Base-by-base conservation (phyloP, 2,797 vertebrate species). In the Labroides dimidiatus region DNA sequence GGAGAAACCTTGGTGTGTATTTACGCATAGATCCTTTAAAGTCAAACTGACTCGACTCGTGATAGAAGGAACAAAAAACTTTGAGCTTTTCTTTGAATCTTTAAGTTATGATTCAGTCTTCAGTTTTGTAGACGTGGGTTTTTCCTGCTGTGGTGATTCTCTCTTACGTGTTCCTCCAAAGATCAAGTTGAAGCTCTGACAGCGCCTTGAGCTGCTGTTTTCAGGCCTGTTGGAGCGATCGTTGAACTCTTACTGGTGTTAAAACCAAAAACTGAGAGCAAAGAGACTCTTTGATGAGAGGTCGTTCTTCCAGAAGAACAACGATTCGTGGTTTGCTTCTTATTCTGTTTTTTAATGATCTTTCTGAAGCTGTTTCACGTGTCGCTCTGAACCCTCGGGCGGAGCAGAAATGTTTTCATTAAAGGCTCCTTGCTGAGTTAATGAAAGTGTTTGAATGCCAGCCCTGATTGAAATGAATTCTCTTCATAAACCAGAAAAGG, bases 391-490 rank as follows among this genome's bases (percentile, higher is more conserved):
- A 67, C 15, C 17, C 50, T 27, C 9, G 9, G 41, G 20, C 33
- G 30, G 41, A 36, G 41, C 54, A 60, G 12, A 55, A 54, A 56
- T n/a, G 44, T 61, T 72, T 73, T 81, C 58, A 76, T 78, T 64
- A 75, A 74, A 36, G 58, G 20, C 23, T 57, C 20, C 64, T 58
- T 0, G 21, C 66, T 30, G 55, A 50, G 74, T 45, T 72, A 44
- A 80, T 50, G 20, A 44, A 75, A 51, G 45, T 37, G 16, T 72
- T 69, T 48, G 24, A 72, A 11, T 36, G 14, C 44, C 45, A 21
- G 44, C 44, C 30, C 24, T 64, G 65, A 80, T 64, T 81, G 52
- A 67, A 77, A 75, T 37, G 45, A 49, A 59, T 62, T 67, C 24
- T 45, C 36, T 30, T 44, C 21, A 19, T 13, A 14, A 6, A 12